Evolutionary conservation across 1,140 invertebrate genomes (phyloP), one percentile per base, ranked within the genome.

Genomic region (Acromyrmex charruanus): DNA sequence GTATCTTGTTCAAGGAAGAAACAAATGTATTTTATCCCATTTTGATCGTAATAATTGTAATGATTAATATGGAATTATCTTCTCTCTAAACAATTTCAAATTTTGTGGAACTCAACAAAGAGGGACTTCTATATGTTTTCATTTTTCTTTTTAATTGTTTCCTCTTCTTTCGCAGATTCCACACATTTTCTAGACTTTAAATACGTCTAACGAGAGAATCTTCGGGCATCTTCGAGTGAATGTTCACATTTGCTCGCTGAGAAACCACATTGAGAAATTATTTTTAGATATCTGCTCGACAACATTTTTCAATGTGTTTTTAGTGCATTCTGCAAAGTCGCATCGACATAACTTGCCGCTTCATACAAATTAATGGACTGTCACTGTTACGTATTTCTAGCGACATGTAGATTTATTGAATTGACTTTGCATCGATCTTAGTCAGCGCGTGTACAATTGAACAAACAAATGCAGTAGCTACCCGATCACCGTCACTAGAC

Each of bases 341-440:
- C 14, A 55, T 59, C 44, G 5, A 25, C 39, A 21, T 10, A 21
- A 49, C 49, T 53, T 18, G 58, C 16, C 18, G 10, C 10, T 28
- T 7, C 12, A 25, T 39, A 16, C 21, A 21, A 66, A 68, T 80
- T 80, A 53, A 80, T 69, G 44, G 39, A 63, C 18, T 18, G 18
- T 55, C n/a, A 49, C 39, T 35, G 44, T 28, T 51, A 39, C 7
- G 6, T 85, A 68, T 79, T 88, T 16, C 35, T 51, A 82, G 44
- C 71, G 51, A 87, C 65, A 79, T 55, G 75, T 77, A 74, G 74
- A 88, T 87, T 79, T 90, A 89, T 91, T 89, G 80, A 91, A 92
- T 88, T 80, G 89, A 90, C 89, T 90, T 90, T 90, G 77, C 77
- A 87, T 89, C 49, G 66, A 71, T 68, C 77, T 28, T 53, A 84